Base-by-base conservation (phyloP, 2,888 invertebrate species). In the Cephus nigrinus region DNA sequence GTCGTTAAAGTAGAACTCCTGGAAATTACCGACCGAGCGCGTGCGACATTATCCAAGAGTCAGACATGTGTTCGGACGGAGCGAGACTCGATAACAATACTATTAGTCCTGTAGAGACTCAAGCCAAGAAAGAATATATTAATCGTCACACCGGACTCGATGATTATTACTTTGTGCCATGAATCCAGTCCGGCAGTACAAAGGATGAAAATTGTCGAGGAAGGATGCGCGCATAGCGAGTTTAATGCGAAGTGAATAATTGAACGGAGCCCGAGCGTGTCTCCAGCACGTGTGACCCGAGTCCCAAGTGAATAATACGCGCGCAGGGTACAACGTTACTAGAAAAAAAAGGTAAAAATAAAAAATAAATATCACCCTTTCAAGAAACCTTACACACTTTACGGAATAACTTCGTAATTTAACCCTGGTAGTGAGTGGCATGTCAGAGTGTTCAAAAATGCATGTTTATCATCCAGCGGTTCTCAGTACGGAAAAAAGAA, bases 221-320 rank as follows among this genome's bases (percentile, higher is more conserved):
- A 9, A 33, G 69, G 23, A 33, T 15, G 35, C 15, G 55, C 74
- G 11, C 30, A 35, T 0, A 33, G 76, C 77, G 74, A 81, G 77
- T 82, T 23, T 80, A 81, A 81, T 80, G 78, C 76, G 75, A 81
- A 81, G 78, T 82, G 81, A 84, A 83, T 84, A 84, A 84, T 83
- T 83, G 79, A 83, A 80, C 36, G 35, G 11, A 36, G 74, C 12
- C 12, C 74, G 74, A 30, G 35, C 11, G 74, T 33, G 12, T 34
- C 1, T 23, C 74, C 32, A 12, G n/a, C 74, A 34, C 74, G 35
- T 23, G 36, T 34, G 33, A 15, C 23, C 74, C 33, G 30, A 71
- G 33, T 32, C 11, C 31, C 15, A 34, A 71, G 11, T 12, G 23
- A 30, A 30, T 30, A 23, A 15, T 31, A 71, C n/a, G n/a, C 30